These are phyloP conservation scores for Brachypodius melanocephalos DNA, from an alignment of 2,113 vertebrate genomes.

Conservation along the genomic window DNA sequence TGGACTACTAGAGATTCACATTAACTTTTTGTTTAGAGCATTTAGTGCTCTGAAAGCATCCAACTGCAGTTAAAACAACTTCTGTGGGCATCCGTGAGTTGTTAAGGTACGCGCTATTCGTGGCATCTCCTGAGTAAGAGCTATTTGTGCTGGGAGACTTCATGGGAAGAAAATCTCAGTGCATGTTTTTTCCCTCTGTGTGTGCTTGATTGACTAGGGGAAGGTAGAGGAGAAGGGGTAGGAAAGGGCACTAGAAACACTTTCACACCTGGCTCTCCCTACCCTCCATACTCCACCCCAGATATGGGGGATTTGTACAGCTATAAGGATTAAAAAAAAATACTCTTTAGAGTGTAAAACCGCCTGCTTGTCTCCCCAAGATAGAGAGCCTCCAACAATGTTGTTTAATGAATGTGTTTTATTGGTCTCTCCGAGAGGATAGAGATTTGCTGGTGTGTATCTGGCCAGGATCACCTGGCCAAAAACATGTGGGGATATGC, in stretches of 20 bases:
- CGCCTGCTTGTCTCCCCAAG: background rate
- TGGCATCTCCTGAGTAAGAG: background rate
- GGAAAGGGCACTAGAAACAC: background rate
- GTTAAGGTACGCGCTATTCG: background rate
- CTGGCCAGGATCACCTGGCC: background rate
- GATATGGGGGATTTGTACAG: background rate
- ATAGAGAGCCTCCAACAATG: accelerated
- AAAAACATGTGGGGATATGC: background rate
- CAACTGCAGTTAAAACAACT: background rate
- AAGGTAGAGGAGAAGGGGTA: background rate
- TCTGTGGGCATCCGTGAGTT: background rate
- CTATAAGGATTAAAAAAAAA: background rate
- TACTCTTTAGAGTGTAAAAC: background rate
- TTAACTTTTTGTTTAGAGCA: background rate
- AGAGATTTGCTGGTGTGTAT: background rate
- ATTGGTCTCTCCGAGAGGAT: background rate
- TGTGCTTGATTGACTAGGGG: background rate
- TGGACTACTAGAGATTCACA: background rate
- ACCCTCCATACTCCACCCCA: background rate
- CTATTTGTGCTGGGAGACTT: background rate
- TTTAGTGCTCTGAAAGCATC: background rate
- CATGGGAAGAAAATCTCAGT: background rate
- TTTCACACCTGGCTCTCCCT: background rate
- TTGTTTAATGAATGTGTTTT: background rate
- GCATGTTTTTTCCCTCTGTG: background rate